Evolutionary conservation across 2,113 vertebrate genomes (phyloP), one percentile per base, ranked within the genome.

Genomic region (Ophiodon elongatus): DNA sequence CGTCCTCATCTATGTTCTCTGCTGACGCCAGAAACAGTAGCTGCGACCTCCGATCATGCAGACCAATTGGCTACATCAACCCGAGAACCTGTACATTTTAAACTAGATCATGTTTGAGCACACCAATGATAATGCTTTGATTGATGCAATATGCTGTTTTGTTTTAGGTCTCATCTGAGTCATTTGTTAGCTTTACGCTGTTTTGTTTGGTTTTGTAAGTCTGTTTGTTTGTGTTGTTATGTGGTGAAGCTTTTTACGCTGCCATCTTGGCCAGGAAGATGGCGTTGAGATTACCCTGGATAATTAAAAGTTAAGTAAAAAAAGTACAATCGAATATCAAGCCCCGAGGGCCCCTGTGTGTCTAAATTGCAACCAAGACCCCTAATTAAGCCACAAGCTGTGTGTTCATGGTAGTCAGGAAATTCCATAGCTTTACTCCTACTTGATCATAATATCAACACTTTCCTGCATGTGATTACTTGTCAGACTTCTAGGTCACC

Each of bases 381-480:
- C 6, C 14, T 27, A 52, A 52, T 52, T 52, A 52, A 8, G 19
- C 47, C 23, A 10, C 52, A 25, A 21, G 47, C 47, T 8, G 21
- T 25, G 52, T 25, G 54, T 52, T 23, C 7, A 21, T 23, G 47
- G 0, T 7, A 52, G 45, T 6, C 45, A 47, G 45, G 45, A 47
- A 47, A 47, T 52, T 7, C 23, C 25, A n/a, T 4, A 25, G 21
- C n/a, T 57, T 19, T 4, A 9, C 59, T 21, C 31, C 31, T 19
- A 21, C 29, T 33, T 4, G 17, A 47, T 35, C 25, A 29, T 5
- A 23, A n/a, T 8, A 13, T 68, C 70, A 59, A n/a, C 14, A 6
- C 39, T 63, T 27, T 81, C 19, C 19, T 57, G 63, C 65, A 56
- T 47, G 47, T 71, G 23, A 57, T 82, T 21, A 21, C 70, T 31